Conservation (phyloP, 2,797 vertebrate genomes). For the Telmatherina bonti region DNA sequence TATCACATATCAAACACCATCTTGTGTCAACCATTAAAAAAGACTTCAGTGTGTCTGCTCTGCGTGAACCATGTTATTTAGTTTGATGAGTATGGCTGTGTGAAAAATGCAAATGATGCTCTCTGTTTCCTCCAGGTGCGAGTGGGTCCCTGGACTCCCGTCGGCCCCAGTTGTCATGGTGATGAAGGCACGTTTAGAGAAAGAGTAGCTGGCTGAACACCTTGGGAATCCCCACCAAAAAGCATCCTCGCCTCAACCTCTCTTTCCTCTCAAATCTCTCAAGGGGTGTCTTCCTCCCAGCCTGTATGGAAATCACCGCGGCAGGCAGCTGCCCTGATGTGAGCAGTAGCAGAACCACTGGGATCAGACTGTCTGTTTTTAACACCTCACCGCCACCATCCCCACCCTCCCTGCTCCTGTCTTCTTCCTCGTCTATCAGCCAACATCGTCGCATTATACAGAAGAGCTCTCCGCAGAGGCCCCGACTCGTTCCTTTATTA, state of each 20-base stretch:
- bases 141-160: conserved; percentile 78
- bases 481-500: conserved; percentile 70
- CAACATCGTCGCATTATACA: conserved; percentile 53
- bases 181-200: conserved; percentile 68
- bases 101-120: conserved; percentile 71
- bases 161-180: conserved; percentile 83
- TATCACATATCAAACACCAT: conserved; percentile 19
- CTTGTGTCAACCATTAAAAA: conserved; percentile 27
- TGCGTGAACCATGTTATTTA: conserved; percentile 57
- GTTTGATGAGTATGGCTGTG: conserved; percentile 56
- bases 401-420: conserved; percentile 28
- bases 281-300: conserved; percentile 23
- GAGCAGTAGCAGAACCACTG: conserved; percentile 39
- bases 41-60: conserved; percentile 45
- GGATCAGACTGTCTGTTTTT: conserved; percentile 38
- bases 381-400: conserved; percentile 4
- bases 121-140: conserved; percentile 70
- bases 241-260: neutral
- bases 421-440: conserved; percentile 31
- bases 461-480: conserved; percentile 53
- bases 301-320: conserved; percentile 46
- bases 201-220: conserved; percentile 65
- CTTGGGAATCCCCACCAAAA: conserved; percentile 74
- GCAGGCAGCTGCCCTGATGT: conserved; percentile 38
- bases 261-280: conserved; percentile 35